A percentile compares a stretch with the other conserved stretches of the same genome.
These are phyloP conservation scores for Macaria notata DNA, from an alignment of 2,888 invertebrate species.

Conservation along the genomic window DNA sequence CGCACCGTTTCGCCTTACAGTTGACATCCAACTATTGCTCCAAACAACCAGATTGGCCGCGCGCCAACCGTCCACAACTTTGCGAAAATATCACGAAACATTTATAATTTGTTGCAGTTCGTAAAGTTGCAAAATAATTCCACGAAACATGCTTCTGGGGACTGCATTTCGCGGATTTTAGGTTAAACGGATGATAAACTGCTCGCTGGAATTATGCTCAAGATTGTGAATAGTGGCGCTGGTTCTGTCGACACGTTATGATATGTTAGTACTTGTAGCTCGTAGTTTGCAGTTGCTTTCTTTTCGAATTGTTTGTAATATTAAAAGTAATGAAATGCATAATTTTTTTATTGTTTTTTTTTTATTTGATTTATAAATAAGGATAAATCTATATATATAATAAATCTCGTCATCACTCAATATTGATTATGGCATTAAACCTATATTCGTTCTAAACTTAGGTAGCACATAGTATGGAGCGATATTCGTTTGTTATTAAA, in stretches of 20 bases:
- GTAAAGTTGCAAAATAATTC: slow-evolving; percentile 24
- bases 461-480: too few relatives aligned
- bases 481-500: too few relatives aligned
- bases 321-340: too few relatives aligned
- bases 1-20: slow-evolving; percentile 10
- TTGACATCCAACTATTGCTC: slow-evolving; percentile 23
- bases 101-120: slow-evolving; percentile 27
- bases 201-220: slow-evolving; percentile 21
- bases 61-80: slow-evolving; percentile 31
- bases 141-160: slow-evolving; percentile 28
- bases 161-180: slow-evolving; percentile 21
- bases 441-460: too few relatives aligned
- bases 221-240: slow-evolving; percentile 2
- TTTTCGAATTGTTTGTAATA: too few relatives aligned
- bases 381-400: too few relatives aligned
- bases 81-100: slow-evolving; percentile 25
- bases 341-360: too few relatives aligned
- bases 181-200: slow-evolving; percentile 19
- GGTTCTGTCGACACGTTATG: neutral
- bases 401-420: too few relatives aligned
- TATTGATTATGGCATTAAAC: too few relatives aligned
- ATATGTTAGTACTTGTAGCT: too few relatives aligned
- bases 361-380: too few relatives aligned
- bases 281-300: too few relatives aligned
- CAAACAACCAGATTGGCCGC: slow-evolving; percentile 28